Conservation (phyloP, 2,113 vertebrate species). For the Archilochus colubris region DNA sequence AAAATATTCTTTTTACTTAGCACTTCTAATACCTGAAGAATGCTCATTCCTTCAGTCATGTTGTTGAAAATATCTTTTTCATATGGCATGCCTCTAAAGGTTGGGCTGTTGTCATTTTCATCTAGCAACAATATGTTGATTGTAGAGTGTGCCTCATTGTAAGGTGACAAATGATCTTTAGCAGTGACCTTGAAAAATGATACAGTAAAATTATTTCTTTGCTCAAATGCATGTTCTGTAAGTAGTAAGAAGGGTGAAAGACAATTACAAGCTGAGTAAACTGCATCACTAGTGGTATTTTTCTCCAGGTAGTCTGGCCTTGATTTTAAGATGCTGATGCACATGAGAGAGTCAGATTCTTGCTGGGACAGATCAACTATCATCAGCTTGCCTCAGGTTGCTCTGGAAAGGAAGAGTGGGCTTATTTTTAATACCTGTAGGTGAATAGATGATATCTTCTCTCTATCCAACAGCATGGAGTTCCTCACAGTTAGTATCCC, state of each 20-base stretch:
- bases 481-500: constrained; percentile 75
- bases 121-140: constrained; percentile 75
- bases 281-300: not conserved
- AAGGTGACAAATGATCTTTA: constrained; percentile 52
- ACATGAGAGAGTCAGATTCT: not conserved
- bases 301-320: not conserved
- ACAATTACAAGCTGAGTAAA: not conserved
- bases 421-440: constrained; percentile 69
- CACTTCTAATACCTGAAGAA: constrained; percentile 74
- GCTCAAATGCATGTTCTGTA: not conserved
- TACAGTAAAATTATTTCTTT: not conserved
- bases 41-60: constrained; percentile 73
- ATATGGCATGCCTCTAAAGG: constrained; percentile 65
- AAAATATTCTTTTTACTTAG: not conserved
- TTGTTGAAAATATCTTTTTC: constrained; percentile 67
- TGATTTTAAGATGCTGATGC: not conserved
- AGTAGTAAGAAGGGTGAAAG: not conserved
- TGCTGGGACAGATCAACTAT: not conserved
- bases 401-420: not conserved
- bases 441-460: constrained; percentile 38
- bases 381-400: not conserved
- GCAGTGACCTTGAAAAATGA: constrained; percentile 72
- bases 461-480: constrained; percentile 73
- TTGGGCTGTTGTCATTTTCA: constrained; percentile 82
- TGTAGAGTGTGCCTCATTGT: not conserved